Evolutionary conservation across 2,888 invertebrate species (phyloP).

Genomic region (Lasius fuliginosus): DNA sequence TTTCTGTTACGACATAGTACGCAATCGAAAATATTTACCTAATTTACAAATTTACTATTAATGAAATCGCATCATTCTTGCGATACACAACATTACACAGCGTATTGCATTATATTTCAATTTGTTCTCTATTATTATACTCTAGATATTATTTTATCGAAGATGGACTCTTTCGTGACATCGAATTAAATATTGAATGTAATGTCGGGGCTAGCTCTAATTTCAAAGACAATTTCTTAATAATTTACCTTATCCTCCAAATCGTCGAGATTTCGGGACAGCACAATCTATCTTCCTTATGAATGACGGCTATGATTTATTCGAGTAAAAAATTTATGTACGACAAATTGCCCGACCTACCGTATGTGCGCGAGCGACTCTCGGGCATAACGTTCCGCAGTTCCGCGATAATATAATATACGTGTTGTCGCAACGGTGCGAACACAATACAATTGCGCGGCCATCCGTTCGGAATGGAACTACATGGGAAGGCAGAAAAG

Average conservation of each 20-base stretch:
- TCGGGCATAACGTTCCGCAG: constrained; percentile 43
- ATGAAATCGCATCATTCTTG: neutral
- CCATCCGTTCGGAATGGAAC: constrained; percentile 43
- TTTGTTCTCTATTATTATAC: neutral
- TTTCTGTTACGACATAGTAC: neutral
- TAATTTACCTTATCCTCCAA: neutral
- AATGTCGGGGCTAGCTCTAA: neutral
- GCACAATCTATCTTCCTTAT: neutral
- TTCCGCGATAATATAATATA: constrained; percentile 45
- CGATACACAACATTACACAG: neutral
- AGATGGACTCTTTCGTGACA: neutral
- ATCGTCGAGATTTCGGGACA: neutral
- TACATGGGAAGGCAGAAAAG: neutral
- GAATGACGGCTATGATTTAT: constrained; percentile 19
- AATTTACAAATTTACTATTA: neutral
- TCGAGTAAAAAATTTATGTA: constrained; percentile 18
- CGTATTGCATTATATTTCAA: neutral
- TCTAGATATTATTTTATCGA: neutral
- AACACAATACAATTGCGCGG: constrained; percentile 30
- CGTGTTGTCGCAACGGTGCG: constrained; percentile 30
- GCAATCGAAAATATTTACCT: neutral
- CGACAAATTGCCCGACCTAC: constrained; percentile 16
- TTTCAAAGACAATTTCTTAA: neutral
- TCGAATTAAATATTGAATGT: constrained; percentile 2
- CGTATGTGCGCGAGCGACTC: constrained; percentile 17